These are phyloP conservation scores for Lophotis ruficrista DNA, from an alignment of 2,113 vertebrate genomes.

Conservation along the genomic window DNA sequence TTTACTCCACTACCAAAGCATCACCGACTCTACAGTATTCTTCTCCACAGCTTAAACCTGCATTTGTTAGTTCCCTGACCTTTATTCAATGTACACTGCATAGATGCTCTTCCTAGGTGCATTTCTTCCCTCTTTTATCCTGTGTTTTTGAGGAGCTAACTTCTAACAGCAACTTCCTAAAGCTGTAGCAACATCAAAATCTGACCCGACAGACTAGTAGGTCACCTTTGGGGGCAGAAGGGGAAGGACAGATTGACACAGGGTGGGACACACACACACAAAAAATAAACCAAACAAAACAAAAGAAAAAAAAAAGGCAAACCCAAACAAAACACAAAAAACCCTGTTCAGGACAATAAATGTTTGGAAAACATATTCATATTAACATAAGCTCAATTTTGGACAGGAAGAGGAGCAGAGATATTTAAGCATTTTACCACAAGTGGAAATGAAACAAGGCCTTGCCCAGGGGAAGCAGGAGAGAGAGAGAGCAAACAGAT, in stretches of 20 bases:
- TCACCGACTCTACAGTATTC: neutral
- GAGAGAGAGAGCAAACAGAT: neutral
- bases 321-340: neutral
- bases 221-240: neutral
- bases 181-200: neutral
- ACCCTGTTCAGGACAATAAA: neutral
- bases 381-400: neutral
- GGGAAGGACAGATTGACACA: neutral
- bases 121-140: neutral
- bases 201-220: neutral
- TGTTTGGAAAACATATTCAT: neutral
- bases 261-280: neutral
- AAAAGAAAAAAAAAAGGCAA: neutral
- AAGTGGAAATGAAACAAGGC: neutral
- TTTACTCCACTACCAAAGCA: neutral
- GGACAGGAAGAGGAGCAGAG: neutral
- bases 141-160: neutral
- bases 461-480: neutral
- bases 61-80: neutral
- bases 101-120: neutral
- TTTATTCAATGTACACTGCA: neutral
- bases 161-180: neutral
- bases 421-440: neutral
- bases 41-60: neutral
- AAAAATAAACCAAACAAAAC: neutral